Percentiles rank a stretch among this genome's conserved stretches.
Evolutionary conservation across 2,888 invertebrate species (phyloP).

Genomic region (Dryomyza anilis): DNA sequence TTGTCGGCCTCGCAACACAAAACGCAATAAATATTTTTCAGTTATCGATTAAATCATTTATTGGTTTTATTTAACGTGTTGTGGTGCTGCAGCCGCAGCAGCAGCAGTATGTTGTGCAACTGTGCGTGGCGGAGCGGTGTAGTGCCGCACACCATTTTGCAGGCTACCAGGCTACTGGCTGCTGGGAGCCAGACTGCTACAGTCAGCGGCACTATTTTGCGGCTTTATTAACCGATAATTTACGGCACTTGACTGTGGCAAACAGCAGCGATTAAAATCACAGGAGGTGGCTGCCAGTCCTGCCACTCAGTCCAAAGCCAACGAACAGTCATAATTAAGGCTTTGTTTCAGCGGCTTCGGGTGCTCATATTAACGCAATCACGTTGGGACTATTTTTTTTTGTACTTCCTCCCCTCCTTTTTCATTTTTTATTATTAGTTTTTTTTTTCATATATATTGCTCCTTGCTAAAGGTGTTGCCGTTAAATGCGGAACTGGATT

Average conservation of each 20-base stretch:
- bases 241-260: constrained; percentile 28
- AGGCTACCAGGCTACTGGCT: neutral
- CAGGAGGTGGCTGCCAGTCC: constrained; percentile 8
- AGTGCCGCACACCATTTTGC: constrained; percentile 1
- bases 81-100: neutral
- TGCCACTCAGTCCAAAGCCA: neutral
- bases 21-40: constrained; percentile 4
- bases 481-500: too few species aligned
- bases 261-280: constrained; percentile 30
- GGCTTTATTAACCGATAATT: constrained; percentile 36
- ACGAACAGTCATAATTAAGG: neutral
- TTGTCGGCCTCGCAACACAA: neutral
- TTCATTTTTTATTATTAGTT: too few species aligned
- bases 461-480: too few species aligned
- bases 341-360: neutral
- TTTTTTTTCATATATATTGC: too few species aligned
- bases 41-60: constrained; percentile 28
- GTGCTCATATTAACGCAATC: constrained; percentile 7
- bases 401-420: too few species aligned
- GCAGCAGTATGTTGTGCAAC: neutral
- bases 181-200: too few species aligned
- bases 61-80: constrained; percentile 28
- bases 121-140: neutral
- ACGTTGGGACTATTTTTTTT: too few species aligned
- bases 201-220: constrained; percentile 18